Base-by-base conservation (phyloP, 2,888 invertebrate species). In the Arge pagana region DNA sequence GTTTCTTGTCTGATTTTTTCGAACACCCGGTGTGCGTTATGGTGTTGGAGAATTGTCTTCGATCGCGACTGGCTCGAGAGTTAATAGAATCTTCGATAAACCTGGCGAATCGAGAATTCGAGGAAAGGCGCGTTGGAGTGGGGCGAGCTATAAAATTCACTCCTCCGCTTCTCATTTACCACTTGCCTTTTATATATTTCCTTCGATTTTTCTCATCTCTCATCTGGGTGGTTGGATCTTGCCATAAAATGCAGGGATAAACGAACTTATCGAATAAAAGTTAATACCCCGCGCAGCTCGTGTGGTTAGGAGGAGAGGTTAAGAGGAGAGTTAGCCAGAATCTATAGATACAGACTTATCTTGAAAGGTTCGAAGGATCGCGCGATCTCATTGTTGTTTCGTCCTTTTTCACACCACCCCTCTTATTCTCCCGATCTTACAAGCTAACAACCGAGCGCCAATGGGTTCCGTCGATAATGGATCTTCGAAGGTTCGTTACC, bases 191-290 rank as follows among this genome's bases (percentile, higher is more conserved):
- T 19, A 30, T 13, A 42, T 11, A 16, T 30, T 16, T 26, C 3
- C 11, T 31, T 15, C n/a, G 42, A 11, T 45, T 33, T 23, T 58
- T 61, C 56, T 55, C 55, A 31, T 31, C 42, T 33, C 48, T 53
- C 53, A 4, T 13, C 13, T 18, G 6, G 21, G 24, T 28, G 21
- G 16, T 11, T 33, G 31, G 37, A 39, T 13, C 21, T 23, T 45
- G 48, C 35, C 39, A 49, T 55, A 49, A 52, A 55, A 43, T 28
- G 42, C 30, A 42, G 28, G 33, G 42, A 49, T 52, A 52, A 52
- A 49, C 52, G 36, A 52, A 52, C 37, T 55, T 52, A 24, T 42
- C 41, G 41, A 55, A 52, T 55, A 52, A 55, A 52, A 28, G 40
- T 52, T 54, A 52, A 54, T 48, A 52, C 37, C 51, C 36, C 42